A percentile compares a stretch with the other conserved stretches of the same genome.
phyloP scores from a whole-genome alignment of 2,888 invertebrate species.

The Apodemia hepburni region DNA sequence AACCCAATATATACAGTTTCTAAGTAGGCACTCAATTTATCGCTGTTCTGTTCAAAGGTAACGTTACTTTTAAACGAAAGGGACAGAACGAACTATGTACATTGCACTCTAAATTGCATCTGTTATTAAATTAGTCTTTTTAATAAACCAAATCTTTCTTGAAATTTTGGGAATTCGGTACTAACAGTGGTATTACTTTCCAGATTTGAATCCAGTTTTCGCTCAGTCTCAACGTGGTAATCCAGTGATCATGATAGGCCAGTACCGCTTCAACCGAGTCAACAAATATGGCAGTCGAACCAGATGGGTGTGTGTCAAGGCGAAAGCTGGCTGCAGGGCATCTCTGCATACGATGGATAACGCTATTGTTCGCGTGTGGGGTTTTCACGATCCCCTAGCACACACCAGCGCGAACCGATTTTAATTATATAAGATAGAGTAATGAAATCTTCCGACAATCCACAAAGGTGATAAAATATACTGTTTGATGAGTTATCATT shows the following conservation, averaged over 20 bases:
- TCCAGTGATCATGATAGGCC: conserved; percentile 73
- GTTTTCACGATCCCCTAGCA: conserved; percentile 65
- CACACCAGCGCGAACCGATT: conserved; percentile 71
- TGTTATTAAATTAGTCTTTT: too few species aligned
- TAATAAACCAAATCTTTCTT: neutral
- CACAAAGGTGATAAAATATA: conserved; percentile 3
- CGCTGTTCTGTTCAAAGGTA: too few species aligned
- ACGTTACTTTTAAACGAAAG: too few species aligned
- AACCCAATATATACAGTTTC: too few species aligned
- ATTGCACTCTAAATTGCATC: too few species aligned
- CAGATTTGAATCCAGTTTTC: conserved; percentile 71
- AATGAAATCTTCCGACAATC: neutral
- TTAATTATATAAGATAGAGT: conserved; percentile 31
- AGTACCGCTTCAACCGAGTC: conserved; percentile 70
- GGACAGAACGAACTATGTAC: too few species aligned
- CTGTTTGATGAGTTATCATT: conserved; percentile 1
- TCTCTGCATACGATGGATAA: conserved; percentile 71
- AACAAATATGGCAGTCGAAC: conserved; percentile 68
- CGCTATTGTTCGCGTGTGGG: conserved; percentile 71
- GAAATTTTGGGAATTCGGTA: conserved; percentile 24
- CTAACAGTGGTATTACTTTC: conserved; percentile 42
- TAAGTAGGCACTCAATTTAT: too few species aligned
- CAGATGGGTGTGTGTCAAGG: conserved; percentile 73
- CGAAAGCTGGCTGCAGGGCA: conserved; percentile 69
- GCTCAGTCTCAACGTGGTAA: conserved; percentile 71